Evolutionary conservation across 2,888 invertebrate genomes (phyloP).

Genomic region (Hypena proboscidalis): DNA sequence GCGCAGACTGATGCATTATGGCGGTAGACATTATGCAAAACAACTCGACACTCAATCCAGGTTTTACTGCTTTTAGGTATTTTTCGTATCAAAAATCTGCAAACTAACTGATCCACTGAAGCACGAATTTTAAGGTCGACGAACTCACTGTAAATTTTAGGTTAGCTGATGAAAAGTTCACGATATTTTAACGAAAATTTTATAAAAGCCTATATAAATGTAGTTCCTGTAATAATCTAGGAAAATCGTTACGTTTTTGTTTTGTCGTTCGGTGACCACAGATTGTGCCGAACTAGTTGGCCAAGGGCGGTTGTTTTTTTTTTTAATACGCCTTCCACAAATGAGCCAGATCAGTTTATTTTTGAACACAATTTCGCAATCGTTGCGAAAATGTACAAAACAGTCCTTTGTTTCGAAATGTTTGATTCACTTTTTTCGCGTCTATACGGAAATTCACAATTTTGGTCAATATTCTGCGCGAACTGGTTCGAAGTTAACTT

Average conservation of each 20-base stretch:
- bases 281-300: slow-evolving; percentile 81
- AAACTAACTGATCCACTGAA: slow-evolving; percentile 78
- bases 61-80: slow-evolving; percentile 53
- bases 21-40: slow-evolving; percentile 89
- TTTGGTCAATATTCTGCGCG: slow-evolving; percentile 81
- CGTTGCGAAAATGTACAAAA: slow-evolving; percentile 85
- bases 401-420: slow-evolving; percentile 83
- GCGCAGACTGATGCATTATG: slow-evolving; percentile 90
- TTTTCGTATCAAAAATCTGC: slow-evolving; percentile 63
- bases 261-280: slow-evolving; percentile 79
- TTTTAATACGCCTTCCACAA: slow-evolving; percentile 63
- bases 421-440: slow-evolving; percentile 77
- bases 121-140: slow-evolving; percentile 72
- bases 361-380: slow-evolving; percentile 85
- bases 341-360: slow-evolving; percentile 70
- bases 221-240: slow-evolving; percentile 64
- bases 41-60: slow-evolving; percentile 80
- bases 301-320: slow-evolving; percentile 67
- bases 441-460: slow-evolving; percentile 84
- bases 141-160: slow-evolving; percentile 79
- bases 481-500: slow-evolving; percentile 74
- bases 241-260: slow-evolving; percentile 79
- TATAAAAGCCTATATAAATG: slow-evolving; percentile 65
- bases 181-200: slow-evolving; percentile 75
- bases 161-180: slow-evolving; percentile 66